These are phyloP conservation scores for Pinna nobilis DNA, from an alignment of 1,140 invertebrate species.

Conservation along the genomic window DNA sequence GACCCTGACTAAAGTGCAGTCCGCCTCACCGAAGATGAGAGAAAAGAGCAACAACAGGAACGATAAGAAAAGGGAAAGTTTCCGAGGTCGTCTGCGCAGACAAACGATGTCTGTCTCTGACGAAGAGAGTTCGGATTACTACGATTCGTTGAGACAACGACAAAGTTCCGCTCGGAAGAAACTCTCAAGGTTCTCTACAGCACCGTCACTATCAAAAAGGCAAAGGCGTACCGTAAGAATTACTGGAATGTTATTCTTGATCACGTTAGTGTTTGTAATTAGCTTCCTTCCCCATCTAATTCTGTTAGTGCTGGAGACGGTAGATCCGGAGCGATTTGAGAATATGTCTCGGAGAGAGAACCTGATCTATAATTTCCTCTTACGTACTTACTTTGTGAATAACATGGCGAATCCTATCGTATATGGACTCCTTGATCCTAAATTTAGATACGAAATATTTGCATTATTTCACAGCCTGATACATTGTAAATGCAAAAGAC, in stretches of 20 bases:
- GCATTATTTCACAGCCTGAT: constrained; percentile 20
- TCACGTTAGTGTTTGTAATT: constrained; percentile 52
- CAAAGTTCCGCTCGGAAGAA: background rate
- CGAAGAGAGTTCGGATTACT: background rate
- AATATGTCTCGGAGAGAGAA: constrained; percentile 23
- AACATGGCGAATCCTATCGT: constrained; percentile 50
- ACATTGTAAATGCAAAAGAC: constrained; percentile 18
- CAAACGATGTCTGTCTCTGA: constrained; percentile 23
- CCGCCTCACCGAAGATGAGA: background rate
- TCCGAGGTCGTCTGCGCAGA: background rate
- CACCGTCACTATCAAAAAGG: constrained; percentile 9
- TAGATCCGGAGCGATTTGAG: constrained; percentile 30
- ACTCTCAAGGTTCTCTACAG: background rate
- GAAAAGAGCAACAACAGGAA: background rate
- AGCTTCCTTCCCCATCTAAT: constrained; percentile 55
- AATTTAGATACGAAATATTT: constrained; percentile 29
- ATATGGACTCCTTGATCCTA: constrained; percentile 39
- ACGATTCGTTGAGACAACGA: background rate
- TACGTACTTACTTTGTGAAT: constrained; percentile 50
- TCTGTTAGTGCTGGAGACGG: constrained; percentile 31
- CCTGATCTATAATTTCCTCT: constrained; percentile 37
- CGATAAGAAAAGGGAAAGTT: background rate
- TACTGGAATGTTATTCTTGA: constrained; percentile 52
- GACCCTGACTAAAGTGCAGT: background rate
- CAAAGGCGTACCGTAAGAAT: constrained; percentile 45